A percentile compares a stretch with the other conserved stretches of the same genome.
These are phyloP conservation scores for Heliconius erato DNA, from an alignment of 2,888 invertebrate genomes.

Conservation along the genomic window DNA sequence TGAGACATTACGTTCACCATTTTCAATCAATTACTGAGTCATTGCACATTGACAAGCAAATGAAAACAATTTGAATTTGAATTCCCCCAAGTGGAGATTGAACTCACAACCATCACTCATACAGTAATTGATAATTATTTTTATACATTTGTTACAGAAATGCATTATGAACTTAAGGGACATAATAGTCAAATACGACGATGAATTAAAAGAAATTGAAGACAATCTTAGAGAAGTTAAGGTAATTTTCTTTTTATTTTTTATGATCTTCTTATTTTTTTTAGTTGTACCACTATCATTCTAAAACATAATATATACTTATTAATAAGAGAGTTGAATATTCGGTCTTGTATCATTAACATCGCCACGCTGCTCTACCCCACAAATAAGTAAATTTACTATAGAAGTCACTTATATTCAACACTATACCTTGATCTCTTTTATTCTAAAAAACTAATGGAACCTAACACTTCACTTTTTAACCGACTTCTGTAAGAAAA, in stretches of 20 bases:
- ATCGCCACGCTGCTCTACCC: too few species aligned
- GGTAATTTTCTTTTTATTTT: not conserved
- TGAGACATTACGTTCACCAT: not conserved
- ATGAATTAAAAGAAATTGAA: not conserved
- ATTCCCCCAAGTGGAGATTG: not conserved
- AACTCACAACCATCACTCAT: not conserved
- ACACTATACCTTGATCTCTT: too few species aligned
- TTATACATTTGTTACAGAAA: not conserved
- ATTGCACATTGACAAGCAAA: not conserved
- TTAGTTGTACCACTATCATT: too few species aligned
- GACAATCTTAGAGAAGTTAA: not conserved
- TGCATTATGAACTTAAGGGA: not conserved
- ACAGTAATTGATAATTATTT: not conserved
- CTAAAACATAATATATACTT: too few species aligned
- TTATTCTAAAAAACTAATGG: too few species aligned
- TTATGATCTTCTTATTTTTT: not conserved
- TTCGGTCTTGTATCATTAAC: too few species aligned
- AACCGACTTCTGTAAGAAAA: too few species aligned
- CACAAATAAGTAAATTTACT: too few species aligned
- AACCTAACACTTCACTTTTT: too few species aligned
- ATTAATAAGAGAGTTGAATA: too few species aligned
- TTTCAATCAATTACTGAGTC: not conserved
- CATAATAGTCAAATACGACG: not conserved
- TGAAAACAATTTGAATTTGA: not conserved
- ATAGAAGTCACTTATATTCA: too few species aligned